Percentiles rank a stretch among this genome's conserved stretches.
These are phyloP conservation scores for Drosophila paranaensis DNA, from an alignment of 2,888 invertebrate genomes.

Conservation along the genomic window DNA sequence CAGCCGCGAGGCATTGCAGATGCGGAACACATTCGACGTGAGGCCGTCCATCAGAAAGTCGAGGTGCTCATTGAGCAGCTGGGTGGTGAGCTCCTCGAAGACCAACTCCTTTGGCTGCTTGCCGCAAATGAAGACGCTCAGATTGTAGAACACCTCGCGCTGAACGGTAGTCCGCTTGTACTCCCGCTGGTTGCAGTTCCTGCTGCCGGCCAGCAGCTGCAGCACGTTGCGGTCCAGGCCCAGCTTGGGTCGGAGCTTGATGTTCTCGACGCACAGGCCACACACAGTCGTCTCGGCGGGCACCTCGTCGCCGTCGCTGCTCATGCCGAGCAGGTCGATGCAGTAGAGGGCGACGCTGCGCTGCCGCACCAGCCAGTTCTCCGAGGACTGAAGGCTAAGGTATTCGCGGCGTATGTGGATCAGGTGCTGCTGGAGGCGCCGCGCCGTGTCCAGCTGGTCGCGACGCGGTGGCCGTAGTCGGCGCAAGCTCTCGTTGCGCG, in stretches of 20 bases:
- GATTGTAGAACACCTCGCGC: slow-evolving; percentile 4
- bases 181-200: not conserved
- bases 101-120: not conserved
- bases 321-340: slow-evolving; percentile 29
- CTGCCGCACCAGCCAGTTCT: slow-evolving; percentile 12
- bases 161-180: not conserved
- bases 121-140: slow-evolving; percentile 8
- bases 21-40: slow-evolving; percentile 18
- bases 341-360: slow-evolving; percentile 34
- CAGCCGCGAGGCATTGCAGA: slow-evolving; percentile 23
- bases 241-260: slow-evolving; percentile 2
- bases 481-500: not conserved
- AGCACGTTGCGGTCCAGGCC: not conserved
- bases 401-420: slow-evolving; percentile 1
- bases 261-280: slow-evolving; percentile 14
- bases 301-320: not conserved
- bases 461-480: not conserved
- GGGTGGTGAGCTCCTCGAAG: slow-evolving; percentile 6
- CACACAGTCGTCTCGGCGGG: not conserved
- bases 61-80: slow-evolving; percentile 1
- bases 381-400: not conserved
- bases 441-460: slow-evolving; percentile 22
- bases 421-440: slow-evolving; percentile 12
- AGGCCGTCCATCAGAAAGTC: slow-evolving; percentile 26
- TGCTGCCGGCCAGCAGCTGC: not conserved